Base-by-base conservation (phyloP, 2,797 vertebrate genomes). In the Myoxocephalus aenaeus region DNA sequence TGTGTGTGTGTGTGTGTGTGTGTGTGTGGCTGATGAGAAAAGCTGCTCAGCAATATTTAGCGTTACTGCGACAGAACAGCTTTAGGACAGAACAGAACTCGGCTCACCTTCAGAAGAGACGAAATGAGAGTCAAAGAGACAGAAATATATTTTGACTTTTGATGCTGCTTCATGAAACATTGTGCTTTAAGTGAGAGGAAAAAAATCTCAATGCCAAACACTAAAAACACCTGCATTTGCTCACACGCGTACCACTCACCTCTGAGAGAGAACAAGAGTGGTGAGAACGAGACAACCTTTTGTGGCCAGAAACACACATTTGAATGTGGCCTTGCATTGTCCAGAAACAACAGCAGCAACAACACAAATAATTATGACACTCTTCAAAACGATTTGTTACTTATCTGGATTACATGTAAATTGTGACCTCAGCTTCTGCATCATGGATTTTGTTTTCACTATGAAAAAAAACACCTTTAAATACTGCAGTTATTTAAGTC, bases 21-120 rank as follows among this genome's bases (percentile, higher is more conserved):
- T 42, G 70, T 65, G 69, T 36, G 67, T 75, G 83, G 83, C 77
- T 93, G 92, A 91, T 91, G 90, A 91, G 92, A 92, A 91, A 88
- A 90, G 84, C 86, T 90, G 83, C 89, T 93, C 93, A 93, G 93
- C 93, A 93, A 94, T 94, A 94, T 93, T 92, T 92, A 92, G 90
- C 85, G 82, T 94, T 93, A 89, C 92, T 92, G 92, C 93, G 88
- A 92, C 90, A 92, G 90, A 90, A 78, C 84, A 86, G 90, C 88
- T 90, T 91, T 82, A 88, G 91, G 88, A 91, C 87, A 89, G 88
- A 88, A 83, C 86, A 86, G 87, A 90, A 83, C 86, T 80, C 89
- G 86, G 71, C 87, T 92, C 83, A 87, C 89, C 90, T 92, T 92
- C 89, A 90, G 84, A 87, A 75, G 86, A 87, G 82, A 85, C 62